Conservation (phyloP, 2,113 vertebrate genomes). For the Bothrops jararaca region DNA sequence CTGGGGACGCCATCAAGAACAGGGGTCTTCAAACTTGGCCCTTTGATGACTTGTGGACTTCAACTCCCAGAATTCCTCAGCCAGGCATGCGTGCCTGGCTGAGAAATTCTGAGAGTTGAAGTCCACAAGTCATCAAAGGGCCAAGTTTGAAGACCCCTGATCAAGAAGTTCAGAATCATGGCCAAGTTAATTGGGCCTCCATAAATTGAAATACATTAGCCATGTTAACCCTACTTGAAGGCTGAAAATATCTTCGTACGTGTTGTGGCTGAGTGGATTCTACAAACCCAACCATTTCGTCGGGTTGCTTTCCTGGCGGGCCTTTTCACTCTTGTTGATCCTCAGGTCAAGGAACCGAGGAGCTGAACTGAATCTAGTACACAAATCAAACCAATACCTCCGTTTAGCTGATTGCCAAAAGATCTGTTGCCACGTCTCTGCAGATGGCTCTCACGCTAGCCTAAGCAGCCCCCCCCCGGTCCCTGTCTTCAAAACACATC, state of each 20-base stretch:
- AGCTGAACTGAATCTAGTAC: neutral
- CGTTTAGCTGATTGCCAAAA: neutral
- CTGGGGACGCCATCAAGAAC: too few relatives aligned
- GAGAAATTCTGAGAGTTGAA: too few relatives aligned
- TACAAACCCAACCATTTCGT: neutral
- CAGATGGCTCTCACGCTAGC: neutral
- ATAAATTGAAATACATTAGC: neutral
- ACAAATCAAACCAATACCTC: neutral
- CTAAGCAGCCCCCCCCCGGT: neutral
- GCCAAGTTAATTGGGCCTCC: neutral
- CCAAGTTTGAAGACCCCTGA: too few relatives aligned
- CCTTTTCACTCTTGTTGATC: neutral
- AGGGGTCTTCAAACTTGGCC: too few relatives aligned
- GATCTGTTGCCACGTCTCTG: neutral
- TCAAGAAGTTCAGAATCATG: too few relatives aligned
- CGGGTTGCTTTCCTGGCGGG: neutral
- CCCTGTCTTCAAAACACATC: neutral
- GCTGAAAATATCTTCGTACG: neutral
- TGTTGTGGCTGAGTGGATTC: neutral
- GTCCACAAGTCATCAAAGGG: too few relatives aligned
- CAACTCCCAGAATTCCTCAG: too few relatives aligned
- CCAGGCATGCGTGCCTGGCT: too few relatives aligned
- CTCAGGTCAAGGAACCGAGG: neutral
- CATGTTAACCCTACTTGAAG: neutral
- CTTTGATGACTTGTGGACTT: too few relatives aligned